phyloP scores from a whole-genome alignment of 2,113 vertebrate species.

The Onychostoma macrolepis region DNA sequence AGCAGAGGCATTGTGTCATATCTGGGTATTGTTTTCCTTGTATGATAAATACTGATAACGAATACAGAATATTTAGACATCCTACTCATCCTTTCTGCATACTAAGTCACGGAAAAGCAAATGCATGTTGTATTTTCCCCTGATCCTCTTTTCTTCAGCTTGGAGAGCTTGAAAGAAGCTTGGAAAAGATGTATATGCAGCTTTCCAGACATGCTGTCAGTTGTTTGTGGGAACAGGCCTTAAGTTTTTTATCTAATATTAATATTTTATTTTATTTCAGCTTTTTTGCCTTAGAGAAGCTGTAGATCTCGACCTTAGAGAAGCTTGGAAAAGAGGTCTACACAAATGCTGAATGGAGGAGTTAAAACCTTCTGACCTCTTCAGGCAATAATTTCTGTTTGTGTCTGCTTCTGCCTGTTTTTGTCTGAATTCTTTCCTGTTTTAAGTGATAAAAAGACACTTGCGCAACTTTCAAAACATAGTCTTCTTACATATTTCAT shows the following conservation, averaged over 20 bases:
- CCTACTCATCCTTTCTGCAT: neutral
- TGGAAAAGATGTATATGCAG: neutral
- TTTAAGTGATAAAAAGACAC: slow-evolving; percentile 6
- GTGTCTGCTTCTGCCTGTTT: slow-evolving; percentile 7
- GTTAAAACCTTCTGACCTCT: slow-evolving; percentile 8
- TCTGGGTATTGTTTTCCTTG: slow-evolving; percentile 8
- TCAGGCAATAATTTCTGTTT: neutral
- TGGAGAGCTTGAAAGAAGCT: neutral
- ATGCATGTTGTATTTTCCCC: neutral
- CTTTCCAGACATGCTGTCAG: neutral
- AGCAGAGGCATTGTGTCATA: neutral
- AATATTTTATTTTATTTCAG: neutral
- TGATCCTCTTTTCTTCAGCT: neutral
- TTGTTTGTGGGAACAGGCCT: too few species aligned
- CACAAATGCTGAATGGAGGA: neutral
- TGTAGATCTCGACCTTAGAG: neutral
- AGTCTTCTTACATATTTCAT: neutral
- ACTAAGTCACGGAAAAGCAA: neutral
- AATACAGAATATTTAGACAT: neutral
- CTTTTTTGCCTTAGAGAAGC: neutral
- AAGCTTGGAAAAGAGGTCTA: neutral
- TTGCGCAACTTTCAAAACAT: slow-evolving; percentile 2
- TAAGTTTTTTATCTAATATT: too few species aligned
- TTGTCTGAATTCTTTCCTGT: slow-evolving; percentile 9
- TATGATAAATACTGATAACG: neutral